Percentiles rank a stretch among this genome's conserved stretches.
phyloP scores from a whole-genome alignment of 2,113 vertebrate species.

The Silurus asotus region DNA sequence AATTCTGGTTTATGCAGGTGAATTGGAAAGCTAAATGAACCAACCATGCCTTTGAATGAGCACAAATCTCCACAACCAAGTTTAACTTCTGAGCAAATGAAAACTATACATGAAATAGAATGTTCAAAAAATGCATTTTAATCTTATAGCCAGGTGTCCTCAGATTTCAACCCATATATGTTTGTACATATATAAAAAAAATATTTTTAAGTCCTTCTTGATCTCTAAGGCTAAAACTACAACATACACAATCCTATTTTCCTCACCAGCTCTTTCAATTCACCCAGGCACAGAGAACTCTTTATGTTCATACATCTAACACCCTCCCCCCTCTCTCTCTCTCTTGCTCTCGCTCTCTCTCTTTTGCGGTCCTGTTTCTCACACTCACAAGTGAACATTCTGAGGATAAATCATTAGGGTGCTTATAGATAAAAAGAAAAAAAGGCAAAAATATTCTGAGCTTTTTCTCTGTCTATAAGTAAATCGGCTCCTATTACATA shows the following conservation, averaged over 20 bases:
- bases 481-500: neutral
- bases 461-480: neutral
- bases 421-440: neutral
- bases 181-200: too few species aligned
- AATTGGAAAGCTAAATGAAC: too few species aligned
- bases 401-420: neutral
- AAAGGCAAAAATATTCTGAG: neutral
- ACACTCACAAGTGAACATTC: conserved; percentile 1
- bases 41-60: too few species aligned
- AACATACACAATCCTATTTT: conserved; percentile 27
- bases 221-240: neutral
- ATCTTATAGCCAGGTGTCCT: too few species aligned
- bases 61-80: too few species aligned
- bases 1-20: too few species aligned
- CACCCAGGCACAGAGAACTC: neutral
- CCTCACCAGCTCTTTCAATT: conserved; percentile 10
- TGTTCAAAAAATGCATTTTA: too few species aligned
- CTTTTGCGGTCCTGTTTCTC: neutral
- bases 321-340: neutral
- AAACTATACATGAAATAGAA: too few species aligned
- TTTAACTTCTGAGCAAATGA: too few species aligned
- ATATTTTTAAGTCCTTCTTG: too few species aligned
- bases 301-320: conserved; percentile 7
- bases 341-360: neutral
- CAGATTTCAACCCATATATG: too few species aligned